Base-by-base conservation (phyloP, 2,888 invertebrate species). In the Meiosimyza platycephala region DNA sequence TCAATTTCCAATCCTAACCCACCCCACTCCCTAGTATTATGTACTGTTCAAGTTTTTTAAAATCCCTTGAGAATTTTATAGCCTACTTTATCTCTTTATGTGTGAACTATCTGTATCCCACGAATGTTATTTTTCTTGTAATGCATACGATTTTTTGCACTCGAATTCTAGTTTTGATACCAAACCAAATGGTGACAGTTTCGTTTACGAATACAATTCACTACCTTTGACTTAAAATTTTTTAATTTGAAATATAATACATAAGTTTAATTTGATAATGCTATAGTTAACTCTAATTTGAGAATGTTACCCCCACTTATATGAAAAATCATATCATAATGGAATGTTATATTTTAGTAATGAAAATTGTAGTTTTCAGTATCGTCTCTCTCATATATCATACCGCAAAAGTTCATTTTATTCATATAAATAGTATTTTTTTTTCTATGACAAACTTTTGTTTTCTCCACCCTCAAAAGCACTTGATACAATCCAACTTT, bases 281-380 rank as follows among this genome's bases (percentile, higher is more conserved):
- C 28, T 4, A 28, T 28, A 28, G 28, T 28, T 28, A 28, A 28
- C 3, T 28, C 4, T 28, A 4, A 28, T 28, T 28, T 40, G 40
- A 40, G 40, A 40, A 40, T 40, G 40, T 40, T 40, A 40, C 6
- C 9, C 6, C 40, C 9, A 2, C 7, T 5, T 40, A 40, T 9
- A 40, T 9, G 40, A 40, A 40, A 40, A 9, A 40, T 40, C 28
- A 40, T 40, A 40, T 40, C 40, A 40, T 40, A 40, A 40, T 40
- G 40, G 57, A 57, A 57, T 57, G 55, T 28, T n/a, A n/a, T n/a
- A n/a, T n/a, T 16, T 18, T 55, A 22, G 40, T 16, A 22, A 28
- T 57, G 28, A 13, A 57, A 28, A 13, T 9, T 13, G 57, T 57
- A 57, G 57, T 57, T 28, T 57, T 57, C 57, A 57, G 13, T n/a